Evolutionary conservation across 2,797 vertebrate species (phyloP), one percentile per base, ranked within the genome.

Genomic region (Amblyraja radiata): DNA sequence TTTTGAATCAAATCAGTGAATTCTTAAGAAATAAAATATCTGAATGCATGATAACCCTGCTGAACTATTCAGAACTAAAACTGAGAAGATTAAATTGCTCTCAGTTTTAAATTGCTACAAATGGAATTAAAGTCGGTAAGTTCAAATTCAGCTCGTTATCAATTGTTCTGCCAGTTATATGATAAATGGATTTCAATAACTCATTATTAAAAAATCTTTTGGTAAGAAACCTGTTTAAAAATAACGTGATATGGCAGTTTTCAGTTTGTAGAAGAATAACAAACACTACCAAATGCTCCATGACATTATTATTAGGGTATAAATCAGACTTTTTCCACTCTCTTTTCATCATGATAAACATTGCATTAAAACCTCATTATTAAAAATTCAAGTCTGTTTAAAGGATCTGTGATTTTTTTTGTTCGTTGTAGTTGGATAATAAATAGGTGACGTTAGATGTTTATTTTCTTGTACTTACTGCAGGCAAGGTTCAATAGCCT

Each of bases 111-210:
- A 68, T 68, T 21, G 84, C 63, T 36, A 18, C n/a, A 68, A 88
- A 65, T 68, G 9, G 61, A 88, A n/a, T 63, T 65, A n/a, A 16
- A 21, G 1, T 86, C 23, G 13, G 58, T 21, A 16, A 68, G 16
- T 68, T 88, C 84, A 65, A 21, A 88, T 32, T 88, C 14, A 36
- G n/a, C 84, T 68, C 61, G 68, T 88, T 88, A 68, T n/a, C 36
- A 32, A 32, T 88, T 88, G 68, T 68, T 36, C 18, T 36, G 61
- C 84, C 68, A 88, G 36, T 36, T 68, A 88, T 68, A 88, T 68
- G 63, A 88, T 68, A 65, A 88, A 65, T 88, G 65, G 84, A 88
- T 88, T 88, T 88, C 18, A 68, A 88, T 16, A 88, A 88, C 63
- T 10, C 68, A 36, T 68, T 88, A n/a, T 86, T 86, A 54, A 54